These are phyloP conservation scores for Cebidichthys violaceus DNA, from an alignment of 2,113 vertebrate species.

Conservation along the genomic window DNA sequence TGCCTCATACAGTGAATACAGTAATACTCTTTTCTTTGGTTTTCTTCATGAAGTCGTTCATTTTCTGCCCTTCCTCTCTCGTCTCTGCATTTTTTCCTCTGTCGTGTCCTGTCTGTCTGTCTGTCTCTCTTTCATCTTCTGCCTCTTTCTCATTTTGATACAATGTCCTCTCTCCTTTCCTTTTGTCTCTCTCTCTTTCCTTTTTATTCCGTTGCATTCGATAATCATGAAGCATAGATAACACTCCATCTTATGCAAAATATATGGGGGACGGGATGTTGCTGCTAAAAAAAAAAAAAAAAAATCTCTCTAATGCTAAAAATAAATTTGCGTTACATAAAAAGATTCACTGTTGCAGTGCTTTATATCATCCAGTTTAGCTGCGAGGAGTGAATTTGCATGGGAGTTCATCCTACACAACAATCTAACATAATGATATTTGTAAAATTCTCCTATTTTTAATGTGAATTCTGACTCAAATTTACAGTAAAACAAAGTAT, in stretches of 20 bases:
- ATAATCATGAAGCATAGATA: conserved; percentile 48
- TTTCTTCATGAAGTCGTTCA: conserved; percentile 16
- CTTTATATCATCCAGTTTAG: conserved; percentile 22
- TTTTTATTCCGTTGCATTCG: neutral
- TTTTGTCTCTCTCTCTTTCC: conserved; percentile 10
- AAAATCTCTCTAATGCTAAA: conserved; percentile 56
- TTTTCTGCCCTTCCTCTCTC: conserved; percentile 10
- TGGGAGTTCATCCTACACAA: conserved; percentile 4
- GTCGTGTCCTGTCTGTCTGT: neutral
- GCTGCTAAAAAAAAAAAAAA: conserved; percentile 55
- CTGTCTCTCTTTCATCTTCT: conserved; percentile 11
- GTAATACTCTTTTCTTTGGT: conserved; percentile 16
- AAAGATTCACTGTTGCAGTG: conserved; percentile 37
- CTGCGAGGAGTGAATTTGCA: conserved; percentile 10
- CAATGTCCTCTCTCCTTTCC: neutral
- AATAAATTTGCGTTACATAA: conserved; percentile 68
- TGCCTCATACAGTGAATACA: conserved; percentile 2
- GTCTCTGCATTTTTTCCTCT: conserved; percentile 10
- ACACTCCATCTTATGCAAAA: conserved; percentile 59
- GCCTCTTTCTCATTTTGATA: conserved; percentile 2
- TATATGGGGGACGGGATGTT: conserved; percentile 44
- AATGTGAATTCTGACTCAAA: neutral
- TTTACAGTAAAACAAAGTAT: conserved; percentile 1
- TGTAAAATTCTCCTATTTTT: neutral
- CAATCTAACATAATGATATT: conserved; percentile 7